A percentile compares a stretch with the other conserved stretches of the same genome.
phyloP scores from a whole-genome alignment of 2,797 vertebrate species.

The Nyctibius grandis region DNA sequence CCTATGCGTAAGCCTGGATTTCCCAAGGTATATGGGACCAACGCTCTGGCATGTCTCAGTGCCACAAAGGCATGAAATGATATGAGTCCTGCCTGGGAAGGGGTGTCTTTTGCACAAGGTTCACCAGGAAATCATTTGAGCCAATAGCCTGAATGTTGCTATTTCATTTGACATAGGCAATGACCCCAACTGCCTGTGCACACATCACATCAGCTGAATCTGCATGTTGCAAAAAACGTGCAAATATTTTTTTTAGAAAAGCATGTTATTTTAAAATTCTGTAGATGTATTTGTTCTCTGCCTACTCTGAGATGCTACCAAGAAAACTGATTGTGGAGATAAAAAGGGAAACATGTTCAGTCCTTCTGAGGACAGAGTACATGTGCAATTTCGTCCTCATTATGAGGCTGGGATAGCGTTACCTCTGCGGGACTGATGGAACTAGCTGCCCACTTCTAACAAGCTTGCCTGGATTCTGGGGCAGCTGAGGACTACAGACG shows the following conservation, averaged over 20 bases:
- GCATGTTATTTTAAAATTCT: neutral
- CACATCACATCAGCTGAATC: neutral
- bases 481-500: neutral
- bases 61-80: neutral
- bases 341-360: neutral
- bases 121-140: neutral
- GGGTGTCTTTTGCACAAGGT: neutral
- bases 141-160: neutral
- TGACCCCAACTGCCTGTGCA: neutral
- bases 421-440: neutral
- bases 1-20: neutral
- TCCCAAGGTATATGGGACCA: neutral
- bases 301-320: neutral
- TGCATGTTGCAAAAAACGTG: neutral
- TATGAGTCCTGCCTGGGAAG: neutral
- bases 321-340: neutral
- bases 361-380: neutral
- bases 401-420: fast-evolving
- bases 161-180: neutral
- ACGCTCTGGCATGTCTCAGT: neutral
- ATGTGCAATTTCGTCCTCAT: neutral
- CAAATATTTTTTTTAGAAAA: neutral
- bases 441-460: neutral
- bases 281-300: neutral
- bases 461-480: neutral